Evolutionary conservation across 2,888 invertebrate species (phyloP).

Genomic region (Crematogaster levior): DNA sequence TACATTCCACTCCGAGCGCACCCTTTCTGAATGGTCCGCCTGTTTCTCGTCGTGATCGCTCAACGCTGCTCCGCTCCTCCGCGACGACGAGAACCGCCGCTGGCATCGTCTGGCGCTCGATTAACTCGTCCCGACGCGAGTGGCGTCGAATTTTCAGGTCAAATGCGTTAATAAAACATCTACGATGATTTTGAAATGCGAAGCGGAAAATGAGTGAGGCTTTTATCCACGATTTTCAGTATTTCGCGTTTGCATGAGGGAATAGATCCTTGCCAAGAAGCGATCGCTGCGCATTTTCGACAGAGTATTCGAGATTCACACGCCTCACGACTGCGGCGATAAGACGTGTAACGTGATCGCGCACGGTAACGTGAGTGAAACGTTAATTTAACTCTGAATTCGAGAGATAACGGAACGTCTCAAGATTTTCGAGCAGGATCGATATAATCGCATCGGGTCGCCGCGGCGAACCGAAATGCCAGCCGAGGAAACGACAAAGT

Average conservation of each 20-base stretch:
- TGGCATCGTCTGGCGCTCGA: constrained; percentile 2
- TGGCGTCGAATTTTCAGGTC: neutral
- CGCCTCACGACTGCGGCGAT: too few species aligned
- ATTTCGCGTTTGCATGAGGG: too few species aligned
- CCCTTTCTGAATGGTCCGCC: constrained; percentile 80
- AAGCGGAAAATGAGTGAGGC: too few species aligned
- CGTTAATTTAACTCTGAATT: too few species aligned
- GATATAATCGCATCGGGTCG: neutral
- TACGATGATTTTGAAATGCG: too few species aligned
- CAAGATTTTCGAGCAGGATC: constrained; percentile 2
- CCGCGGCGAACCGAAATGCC: constrained; percentile 2
- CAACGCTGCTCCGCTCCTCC: constrained; percentile 10
- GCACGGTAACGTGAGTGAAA: too few species aligned
- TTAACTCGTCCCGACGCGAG: neutral
- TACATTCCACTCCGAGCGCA: constrained; percentile 79
- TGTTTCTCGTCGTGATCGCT: constrained; percentile 73
- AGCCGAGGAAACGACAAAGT: constrained; percentile 26
- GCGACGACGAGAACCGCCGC: constrained; percentile 12
- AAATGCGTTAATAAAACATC: neutral
- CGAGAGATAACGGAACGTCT: neutral
- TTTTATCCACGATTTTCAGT: too few species aligned
- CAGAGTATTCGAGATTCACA: too few species aligned
- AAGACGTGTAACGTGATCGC: too few species aligned
- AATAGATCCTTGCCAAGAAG: too few species aligned
- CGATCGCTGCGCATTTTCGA: too few species aligned